Base-by-base conservation (phyloP, 92 coral and sea anemone genomes). In the Zoanthus sansibaricus region DNA sequence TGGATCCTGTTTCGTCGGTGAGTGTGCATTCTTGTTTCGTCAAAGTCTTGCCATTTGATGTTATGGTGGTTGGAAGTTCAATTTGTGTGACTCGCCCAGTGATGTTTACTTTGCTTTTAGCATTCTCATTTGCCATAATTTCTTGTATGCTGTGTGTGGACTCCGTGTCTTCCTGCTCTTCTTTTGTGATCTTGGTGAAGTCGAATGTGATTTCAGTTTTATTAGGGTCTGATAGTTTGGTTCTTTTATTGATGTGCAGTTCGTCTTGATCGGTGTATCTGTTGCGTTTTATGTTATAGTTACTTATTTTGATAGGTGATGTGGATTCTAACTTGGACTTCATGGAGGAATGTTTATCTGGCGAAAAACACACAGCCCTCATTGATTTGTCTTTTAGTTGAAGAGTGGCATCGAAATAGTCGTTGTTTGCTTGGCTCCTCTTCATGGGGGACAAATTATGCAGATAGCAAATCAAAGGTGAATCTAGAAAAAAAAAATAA, bases 361-460 rank as follows among this genome's bases (percentile, higher is more conserved):
- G 87, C 17, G 93, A 86, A 75, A 86, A 90, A 79, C 93, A 86
- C 66, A 90, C 90, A 52, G 56, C 90, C 21, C 93, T 76, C 75
- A 78, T 86, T 47, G 84, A 77, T 42, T 78, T 90, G 76, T 90
- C 59, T 64, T 75, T 75, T 18, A 78, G 79, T 76, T 90, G 93
- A 31, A 90, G 90, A 47, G 83, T 83, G 79, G 87, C 33, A 76
- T 87, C 93, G 75, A 91, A 91, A 75, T 75, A 91, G 68, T 66
- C 78, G 77, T 91, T 87, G 74, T 91, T 91, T 71, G 71, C 61
- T 71, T 91, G 93, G 83, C 88, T 91, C 47, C 17, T 72, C 67
- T 83, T 91, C 75, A 91, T 68, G 42, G 91, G 89, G 72, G 89
- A 83, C 88, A 87, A 64, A 72, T 87, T 87, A 62, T 91, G 93